phyloP scores from a whole-genome alignment of 2,888 invertebrate genomes.

The Dicyrtoma fusca region DNA sequence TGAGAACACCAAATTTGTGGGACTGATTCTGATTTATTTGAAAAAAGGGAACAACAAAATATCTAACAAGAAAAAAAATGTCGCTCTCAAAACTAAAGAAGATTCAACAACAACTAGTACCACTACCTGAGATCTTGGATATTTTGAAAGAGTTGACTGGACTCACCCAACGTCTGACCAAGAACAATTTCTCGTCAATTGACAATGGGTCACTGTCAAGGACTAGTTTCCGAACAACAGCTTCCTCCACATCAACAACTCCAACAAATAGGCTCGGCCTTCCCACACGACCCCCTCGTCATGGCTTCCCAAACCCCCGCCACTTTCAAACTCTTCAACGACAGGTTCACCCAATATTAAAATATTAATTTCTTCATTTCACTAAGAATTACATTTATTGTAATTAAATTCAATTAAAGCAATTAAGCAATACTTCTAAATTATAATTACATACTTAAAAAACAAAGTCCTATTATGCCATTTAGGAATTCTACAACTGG shows the following conservation, averaged over 20 bases:
- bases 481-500: too few relatives aligned
- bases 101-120: slow-evolving; percentile 31
- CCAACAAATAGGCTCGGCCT: not conserved
- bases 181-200: not conserved
- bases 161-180: slow-evolving; percentile 8
- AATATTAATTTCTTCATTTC: too few relatives aligned
- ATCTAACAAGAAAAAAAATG: slow-evolving; percentile 13
- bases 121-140: slow-evolving; percentile 37
- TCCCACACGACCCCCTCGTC: too few relatives aligned
- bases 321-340: slow-evolving; percentile 55
- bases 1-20: too few relatives aligned
- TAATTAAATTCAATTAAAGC: too few relatives aligned
- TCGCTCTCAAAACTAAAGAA: slow-evolving; percentile 37
- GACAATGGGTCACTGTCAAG: slow-evolving; percentile 22
- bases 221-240: slow-evolving; percentile 6
- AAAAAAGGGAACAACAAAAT: too few relatives aligned
- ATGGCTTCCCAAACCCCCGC: slow-evolving; percentile 53
- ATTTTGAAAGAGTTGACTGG: slow-evolving; percentile 6
- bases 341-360: too few relatives aligned
- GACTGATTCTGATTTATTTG: too few relatives aligned
- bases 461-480: too few relatives aligned
- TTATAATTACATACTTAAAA: too few relatives aligned
- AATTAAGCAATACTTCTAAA: too few relatives aligned
- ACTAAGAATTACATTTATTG: too few relatives aligned
- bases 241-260: not conserved